Percentiles rank a stretch among this genome's conserved stretches.
Conservation (phyloP, 2,797 vertebrate genomes). For the Siniperca undulata region DNA sequence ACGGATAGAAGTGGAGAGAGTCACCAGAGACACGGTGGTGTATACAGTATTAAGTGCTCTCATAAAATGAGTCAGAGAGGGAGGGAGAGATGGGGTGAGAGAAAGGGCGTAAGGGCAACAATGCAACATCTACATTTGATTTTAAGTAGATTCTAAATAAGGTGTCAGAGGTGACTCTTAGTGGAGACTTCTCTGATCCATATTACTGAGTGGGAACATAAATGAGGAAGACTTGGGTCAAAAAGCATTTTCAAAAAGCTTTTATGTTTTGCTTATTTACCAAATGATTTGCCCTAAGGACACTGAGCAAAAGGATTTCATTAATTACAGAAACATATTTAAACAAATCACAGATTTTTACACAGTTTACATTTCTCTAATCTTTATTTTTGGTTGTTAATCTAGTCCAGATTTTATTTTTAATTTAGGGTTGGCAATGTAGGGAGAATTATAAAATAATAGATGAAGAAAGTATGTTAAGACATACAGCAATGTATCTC, state of each 20-base stretch:
- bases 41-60: slow-evolving; percentile 65
- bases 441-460: background rate
- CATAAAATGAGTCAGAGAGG: slow-evolving; percentile 57
- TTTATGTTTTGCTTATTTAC: slow-evolving; percentile 8
- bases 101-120: slow-evolving; percentile 16
- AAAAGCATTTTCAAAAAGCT: slow-evolving; percentile 9
- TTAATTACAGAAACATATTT: background rate
- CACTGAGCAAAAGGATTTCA: background rate
- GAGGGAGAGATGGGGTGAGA: slow-evolving; percentile 23
- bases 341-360: background rate
- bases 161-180: slow-evolving; percentile 17
- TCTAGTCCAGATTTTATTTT: background rate
- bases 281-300: background rate
- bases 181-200: slow-evolving; percentile 11
- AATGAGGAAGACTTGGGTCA: slow-evolving; percentile 4
- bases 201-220: background rate
- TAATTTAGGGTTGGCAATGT: background rate
- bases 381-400: background rate
- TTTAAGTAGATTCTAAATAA: slow-evolving; percentile 46
- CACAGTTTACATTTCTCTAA: background rate
- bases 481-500: background rate
- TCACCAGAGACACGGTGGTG: slow-evolving; percentile 30
- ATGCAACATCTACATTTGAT: slow-evolving; percentile 20
- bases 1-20: slow-evolving; percentile 42
- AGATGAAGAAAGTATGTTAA: background rate